A percentile compares a stretch with the other conserved stretches of the same genome.
Conservation (phyloP, 2,888 invertebrate genomes). For the Melanophora roralis region DNA sequence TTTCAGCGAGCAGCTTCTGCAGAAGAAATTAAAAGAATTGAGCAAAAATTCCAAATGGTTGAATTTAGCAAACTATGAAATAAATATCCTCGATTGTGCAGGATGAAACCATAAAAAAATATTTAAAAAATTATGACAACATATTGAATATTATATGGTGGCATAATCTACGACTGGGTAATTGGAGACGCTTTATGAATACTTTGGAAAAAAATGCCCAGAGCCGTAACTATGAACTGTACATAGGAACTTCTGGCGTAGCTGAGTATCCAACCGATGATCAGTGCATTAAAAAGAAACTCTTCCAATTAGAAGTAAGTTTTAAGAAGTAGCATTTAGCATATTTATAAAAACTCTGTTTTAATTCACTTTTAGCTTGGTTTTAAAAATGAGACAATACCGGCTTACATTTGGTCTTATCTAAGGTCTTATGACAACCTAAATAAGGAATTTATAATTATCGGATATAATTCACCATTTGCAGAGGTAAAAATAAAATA, state of each 20-base stretch:
- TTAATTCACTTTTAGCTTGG: not conserved
- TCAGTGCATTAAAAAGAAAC: not conserved
- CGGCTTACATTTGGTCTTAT: slow-evolving; percentile 54
- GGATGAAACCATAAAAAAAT: not conserved
- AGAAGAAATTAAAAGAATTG: not conserved
- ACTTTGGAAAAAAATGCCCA: slow-evolving; percentile 27
- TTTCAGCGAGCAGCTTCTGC: not conserved
- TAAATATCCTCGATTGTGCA: slow-evolving; percentile 23
- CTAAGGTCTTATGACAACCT: slow-evolving; percentile 36
- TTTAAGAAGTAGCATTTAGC: not conserved
- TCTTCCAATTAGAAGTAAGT: slow-evolving; percentile 13
- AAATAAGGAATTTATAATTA: slow-evolving; percentile 51
- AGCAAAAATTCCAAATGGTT: slow-evolving; percentile 13
- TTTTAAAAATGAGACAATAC: slow-evolving; percentile 31
- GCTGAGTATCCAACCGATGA: slow-evolving; percentile 7
- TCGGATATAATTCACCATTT: slow-evolving; percentile 58
- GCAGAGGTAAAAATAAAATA: slow-evolving; percentile 20
- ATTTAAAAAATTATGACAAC: slow-evolving; percentile 29
- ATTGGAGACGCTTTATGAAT: slow-evolving; percentile 51
- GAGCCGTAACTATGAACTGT: slow-evolving; percentile 30
- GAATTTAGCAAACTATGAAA: slow-evolving; percentile 32
- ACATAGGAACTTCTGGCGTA: slow-evolving; percentile 34
- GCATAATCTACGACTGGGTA: slow-evolving; percentile 53
- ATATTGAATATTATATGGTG: slow-evolving; percentile 57
- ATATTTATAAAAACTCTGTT: not conserved